A percentile compares a stretch with the other conserved stretches of the same genome.
phyloP scores from a whole-genome alignment of 2,888 invertebrate genomes.

The Tetheella fluctuosa region DNA sequence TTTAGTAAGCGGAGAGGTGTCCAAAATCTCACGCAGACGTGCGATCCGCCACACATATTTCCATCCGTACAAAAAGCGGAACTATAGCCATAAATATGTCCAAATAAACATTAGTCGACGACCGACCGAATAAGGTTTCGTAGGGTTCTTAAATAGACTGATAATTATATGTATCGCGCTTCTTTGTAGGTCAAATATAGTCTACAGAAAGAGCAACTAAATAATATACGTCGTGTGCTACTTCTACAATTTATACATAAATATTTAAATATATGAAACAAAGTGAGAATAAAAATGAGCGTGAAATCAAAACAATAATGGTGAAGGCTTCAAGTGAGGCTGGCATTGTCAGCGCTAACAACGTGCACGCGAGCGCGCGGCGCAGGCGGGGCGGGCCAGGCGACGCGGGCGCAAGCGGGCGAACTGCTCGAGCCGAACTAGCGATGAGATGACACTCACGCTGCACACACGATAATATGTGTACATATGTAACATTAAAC shows the following conservation, averaged over 20 bases:
- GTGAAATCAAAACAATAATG: constrained; percentile 53
- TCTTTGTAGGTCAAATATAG: not conserved
- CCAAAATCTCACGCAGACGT: constrained; percentile 84
- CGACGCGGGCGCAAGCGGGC: constrained; percentile 38
- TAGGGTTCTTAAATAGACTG: constrained; percentile 57
- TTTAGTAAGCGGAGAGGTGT: constrained; percentile 84
- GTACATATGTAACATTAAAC: constrained; percentile 85
- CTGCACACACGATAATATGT: constrained; percentile 79
- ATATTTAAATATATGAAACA: constrained; percentile 13
- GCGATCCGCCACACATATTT: constrained; percentile 85
- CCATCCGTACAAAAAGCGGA: constrained; percentile 83
- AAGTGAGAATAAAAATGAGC: constrained; percentile 21
- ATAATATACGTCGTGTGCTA: not conserved
- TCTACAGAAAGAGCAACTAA: not conserved
- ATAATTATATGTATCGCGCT: not conserved
- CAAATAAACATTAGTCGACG: constrained; percentile 82
- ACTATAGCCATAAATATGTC: constrained; percentile 85
- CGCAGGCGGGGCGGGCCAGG: not conserved
- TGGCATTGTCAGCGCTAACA: constrained; percentile 72
- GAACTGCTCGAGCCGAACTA: constrained; percentile 24
- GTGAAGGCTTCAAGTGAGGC: constrained; percentile 53
- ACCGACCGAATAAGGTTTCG: constrained; percentile 65
- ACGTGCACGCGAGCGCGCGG: constrained; percentile 37
- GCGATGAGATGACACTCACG: constrained; percentile 69
- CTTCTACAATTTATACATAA: not conserved